Conservation (phyloP, 2,797 vertebrate species). For the Alcedo quadribrachys region DNA sequence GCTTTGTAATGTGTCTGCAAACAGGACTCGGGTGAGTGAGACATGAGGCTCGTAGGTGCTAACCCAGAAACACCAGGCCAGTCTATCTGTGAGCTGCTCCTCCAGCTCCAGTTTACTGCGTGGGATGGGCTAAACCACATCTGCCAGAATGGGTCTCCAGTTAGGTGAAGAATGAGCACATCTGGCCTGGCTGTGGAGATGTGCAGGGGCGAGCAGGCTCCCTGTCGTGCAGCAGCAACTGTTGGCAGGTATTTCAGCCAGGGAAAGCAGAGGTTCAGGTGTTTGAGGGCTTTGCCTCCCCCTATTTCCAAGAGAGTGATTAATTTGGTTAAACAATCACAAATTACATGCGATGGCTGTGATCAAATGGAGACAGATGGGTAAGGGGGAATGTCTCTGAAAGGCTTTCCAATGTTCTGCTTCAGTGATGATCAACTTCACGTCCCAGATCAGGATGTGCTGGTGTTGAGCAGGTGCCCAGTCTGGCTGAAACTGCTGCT, state of each 20-base stretch:
- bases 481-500: neutral
- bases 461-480: neutral
- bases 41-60: neutral
- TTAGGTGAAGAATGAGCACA: neutral
- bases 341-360: neutral
- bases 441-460: neutral
- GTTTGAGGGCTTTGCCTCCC: neutral
- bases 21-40: neutral
- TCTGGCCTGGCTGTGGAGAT: neutral
- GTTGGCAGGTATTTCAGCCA: accelerated
- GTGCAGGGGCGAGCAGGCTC: neutral
- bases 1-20: neutral
- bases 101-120: neutral
- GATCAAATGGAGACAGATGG: neutral
- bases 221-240: accelerated
- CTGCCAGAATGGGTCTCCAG: neutral
- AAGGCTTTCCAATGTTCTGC: neutral
- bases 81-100: neutral
- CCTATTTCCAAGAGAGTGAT: neutral
- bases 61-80: neutral
- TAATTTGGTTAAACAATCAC: neutral
- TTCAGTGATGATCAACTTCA: neutral
- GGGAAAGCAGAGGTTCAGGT: neutral
- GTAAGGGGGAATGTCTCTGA: neutral
- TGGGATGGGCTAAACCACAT: neutral